These are phyloP conservation scores for Panthera tigris DNA, from an alignment of 2,113 vertebrate species.

Conservation along the genomic window DNA sequence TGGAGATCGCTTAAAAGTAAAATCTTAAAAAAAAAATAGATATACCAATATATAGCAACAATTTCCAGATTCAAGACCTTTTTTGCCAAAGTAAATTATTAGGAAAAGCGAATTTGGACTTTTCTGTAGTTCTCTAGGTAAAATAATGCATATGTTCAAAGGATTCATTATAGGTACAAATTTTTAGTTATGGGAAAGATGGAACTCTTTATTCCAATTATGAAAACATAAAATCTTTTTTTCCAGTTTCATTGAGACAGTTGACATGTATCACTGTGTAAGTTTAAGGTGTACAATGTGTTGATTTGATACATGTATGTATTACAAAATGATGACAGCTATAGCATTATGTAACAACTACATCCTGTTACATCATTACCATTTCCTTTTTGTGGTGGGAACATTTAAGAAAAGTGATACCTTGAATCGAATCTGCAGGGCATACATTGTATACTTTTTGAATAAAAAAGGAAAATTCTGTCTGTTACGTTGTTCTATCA, in stretches of 20 bases:
- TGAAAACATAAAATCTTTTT: background rate
- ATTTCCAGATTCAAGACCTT: background rate
- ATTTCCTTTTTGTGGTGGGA: background rate
- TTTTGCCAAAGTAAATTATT: slow-evolving; percentile 16
- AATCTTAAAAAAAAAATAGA: background rate
- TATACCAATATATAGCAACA: background rate
- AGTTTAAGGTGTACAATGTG: background rate
- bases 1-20: too few species aligned
- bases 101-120: background rate
- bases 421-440: background rate
- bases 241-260: background rate
- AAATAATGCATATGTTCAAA: background rate
- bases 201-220: background rate
- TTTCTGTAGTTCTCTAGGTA: background rate
- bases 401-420: background rate
- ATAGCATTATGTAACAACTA: background rate
- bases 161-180: background rate
- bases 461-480: background rate
- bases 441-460: background rate
- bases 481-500: background rate
- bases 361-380: too few species aligned
- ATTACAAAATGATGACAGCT: background rate
- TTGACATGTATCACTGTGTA: background rate
- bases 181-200: background rate
- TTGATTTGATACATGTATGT: background rate